Base-by-base conservation (phyloP, 2,888 invertebrate species). In the Argyresthia albistria region DNA sequence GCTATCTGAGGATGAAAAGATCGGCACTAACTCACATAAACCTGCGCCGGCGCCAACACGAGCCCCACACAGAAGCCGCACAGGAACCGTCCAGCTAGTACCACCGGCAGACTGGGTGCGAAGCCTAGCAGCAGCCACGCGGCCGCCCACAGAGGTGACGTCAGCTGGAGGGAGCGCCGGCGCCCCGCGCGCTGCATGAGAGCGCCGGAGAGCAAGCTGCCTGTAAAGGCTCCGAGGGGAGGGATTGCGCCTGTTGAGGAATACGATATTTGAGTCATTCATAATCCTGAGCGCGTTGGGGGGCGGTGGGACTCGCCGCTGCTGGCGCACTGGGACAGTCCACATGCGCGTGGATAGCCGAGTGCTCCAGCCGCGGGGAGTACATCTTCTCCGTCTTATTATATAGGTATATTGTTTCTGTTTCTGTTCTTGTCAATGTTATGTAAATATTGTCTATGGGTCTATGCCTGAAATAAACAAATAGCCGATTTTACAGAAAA, bases 51-150 rank as follows among this genome's bases (percentile, higher is more conserved):
- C 0, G 92, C 91, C 9, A 89, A 74, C 1, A 88, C 81, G 25
- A 92, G 87, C 0, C 91, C 91, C 2, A 88, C 88, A 52, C 91
- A 90, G 45, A 91, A 74, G 0, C 93, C 93, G 0, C 89, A 88
- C 37, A 90, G 57, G 8, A 89, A 66, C 46, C 93, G 73, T 0
- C 90, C 92, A 1, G 84, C 55, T 10, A 90, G 73, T 1, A 92
- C 66, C 43, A 88, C 63, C 0, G 76, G 63, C 54, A 86, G 80
- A 53, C 70, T 69, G 14, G 75, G 71, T 0, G 89, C 83, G 45
- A 87, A 86, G 1, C 88, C 88, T 12, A 92, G 86, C 4, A 89
- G 65, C 1, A 89, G 57, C 91, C 91, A 92, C 8, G 90, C 67
- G 0, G 75, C 70, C 0, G 80, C 71, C 82, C 88, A 89, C 0